Percentiles rank a stretch among this genome's conserved stretches.
phyloP scores from a whole-genome alignment of 2,797 vertebrate species.

The Cyprinella venusta region DNA sequence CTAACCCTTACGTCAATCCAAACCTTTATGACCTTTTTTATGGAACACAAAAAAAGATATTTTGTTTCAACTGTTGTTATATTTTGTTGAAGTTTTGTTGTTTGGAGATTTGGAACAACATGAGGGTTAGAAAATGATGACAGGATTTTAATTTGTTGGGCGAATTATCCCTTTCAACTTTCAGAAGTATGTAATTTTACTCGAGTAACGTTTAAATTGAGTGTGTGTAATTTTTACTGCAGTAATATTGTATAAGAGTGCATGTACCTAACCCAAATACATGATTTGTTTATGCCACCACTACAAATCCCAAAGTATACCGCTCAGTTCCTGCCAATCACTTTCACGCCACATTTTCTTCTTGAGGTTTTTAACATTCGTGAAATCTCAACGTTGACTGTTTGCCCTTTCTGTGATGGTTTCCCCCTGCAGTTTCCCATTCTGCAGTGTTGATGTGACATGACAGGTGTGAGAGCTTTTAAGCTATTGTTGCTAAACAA shows the following conservation, averaged over 20 bases:
- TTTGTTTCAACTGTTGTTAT: too few relatives aligned
- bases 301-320: not conserved
- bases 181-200: not conserved
- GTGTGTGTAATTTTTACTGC: not conserved
- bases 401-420: slow-evolving; percentile 32
- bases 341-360: not conserved
- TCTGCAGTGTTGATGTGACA: slow-evolving; percentile 44
- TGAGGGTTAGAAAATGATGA: not conserved
- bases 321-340: not conserved
- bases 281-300: not conserved
- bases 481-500: slow-evolving; percentile 37
- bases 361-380: not conserved
- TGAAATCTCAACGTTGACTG: not conserved
- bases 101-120: not conserved
- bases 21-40: not conserved
- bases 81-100: not conserved
- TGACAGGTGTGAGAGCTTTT: slow-evolving; percentile 54
- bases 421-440: not conserved
- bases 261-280: not conserved
- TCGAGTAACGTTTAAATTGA: not conserved
- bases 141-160: too few relatives aligned
- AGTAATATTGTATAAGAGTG: not conserved
- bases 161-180: not conserved
- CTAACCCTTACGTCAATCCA: not conserved
- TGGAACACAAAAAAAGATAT: not conserved